These are phyloP conservation scores for Denticeps clupeoides DNA, from an alignment of 2,797 vertebrate genomes.

Conservation along the genomic window DNA sequence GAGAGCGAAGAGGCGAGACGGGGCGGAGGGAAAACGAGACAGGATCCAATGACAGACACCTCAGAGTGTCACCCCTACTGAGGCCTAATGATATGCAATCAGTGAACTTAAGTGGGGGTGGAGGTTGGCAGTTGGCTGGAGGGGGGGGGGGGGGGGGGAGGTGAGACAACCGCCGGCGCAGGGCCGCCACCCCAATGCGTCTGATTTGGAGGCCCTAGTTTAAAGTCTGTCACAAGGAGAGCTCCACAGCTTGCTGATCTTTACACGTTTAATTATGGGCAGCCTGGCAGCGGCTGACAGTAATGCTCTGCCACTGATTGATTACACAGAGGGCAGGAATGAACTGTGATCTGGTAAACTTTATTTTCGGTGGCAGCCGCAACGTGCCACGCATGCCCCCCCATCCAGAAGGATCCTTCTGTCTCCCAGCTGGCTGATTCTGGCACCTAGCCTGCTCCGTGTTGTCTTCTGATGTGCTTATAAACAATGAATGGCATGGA, in stretches of 20 bases:
- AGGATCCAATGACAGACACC: constrained; percentile 1
- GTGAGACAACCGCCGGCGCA: background rate
- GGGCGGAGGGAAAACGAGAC: background rate
- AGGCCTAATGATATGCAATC: constrained; percentile 5
- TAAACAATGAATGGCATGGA: no score
- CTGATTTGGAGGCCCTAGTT: constrained; percentile 5
- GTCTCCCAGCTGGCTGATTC: no score
- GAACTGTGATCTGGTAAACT: constrained; percentile 15
- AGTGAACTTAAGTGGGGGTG: background rate
- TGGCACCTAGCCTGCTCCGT: no score
- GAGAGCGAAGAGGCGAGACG: no score
- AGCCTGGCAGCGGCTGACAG: constrained; percentile 4
- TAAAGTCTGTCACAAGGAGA: background rate
- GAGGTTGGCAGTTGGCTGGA: no score
- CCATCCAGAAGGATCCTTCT: background rate
- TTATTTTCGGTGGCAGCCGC: constrained; percentile 6
- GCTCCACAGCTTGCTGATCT: constrained; percentile 5
- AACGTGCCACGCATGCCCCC: constrained; percentile 7
- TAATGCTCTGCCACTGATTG: constrained; percentile 8
- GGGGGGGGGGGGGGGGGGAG: background rate
- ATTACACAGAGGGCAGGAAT: constrained; percentile 10
- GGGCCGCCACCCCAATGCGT: background rate
- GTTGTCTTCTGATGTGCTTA: background rate
- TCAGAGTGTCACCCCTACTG: background rate
- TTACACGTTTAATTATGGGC: constrained; percentile 19